Base-by-base conservation (phyloP, 2,888 invertebrate genomes). In the Schrankia costaestrigalis region DNA sequence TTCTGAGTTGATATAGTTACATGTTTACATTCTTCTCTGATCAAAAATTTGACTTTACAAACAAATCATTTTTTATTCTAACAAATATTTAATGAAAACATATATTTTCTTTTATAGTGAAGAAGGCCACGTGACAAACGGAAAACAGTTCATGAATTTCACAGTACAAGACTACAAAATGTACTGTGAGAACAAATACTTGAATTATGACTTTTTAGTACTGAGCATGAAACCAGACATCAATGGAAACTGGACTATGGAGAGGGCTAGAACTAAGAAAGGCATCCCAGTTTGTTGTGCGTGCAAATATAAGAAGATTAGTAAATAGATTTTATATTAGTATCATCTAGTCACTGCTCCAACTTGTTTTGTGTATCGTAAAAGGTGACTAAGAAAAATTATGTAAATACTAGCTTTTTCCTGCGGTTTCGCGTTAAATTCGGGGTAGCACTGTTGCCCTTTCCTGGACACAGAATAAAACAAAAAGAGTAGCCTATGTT, bases 201-300 rank as follows among this genome's bases (percentile, higher is more conserved):
- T 55, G 11, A 14, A 53, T 3, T 50, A 32, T 14, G 38, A 43
- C 3, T 61, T 61, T 29, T 26, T 53, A 8, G 63, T 63, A 0
- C 22, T 63, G 9, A 46, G 43, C 4, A 19, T 26, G 3, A 21
- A 53, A 1, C 11, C 22, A 1, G 11, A 26, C 0, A 3, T 11
- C 0, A n/a, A 14, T 7, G 32, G 28, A n/a, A 22, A 25, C 3
- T 37, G 19, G 18, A 29, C 12, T 3, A 11, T 62, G 12, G 58
- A 62, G 17, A 18, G 31, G 1, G 55, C 35, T 0, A 25, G 11
- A 1, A 32, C 45, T 1, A 46, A 31, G 3, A 30, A 14, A 1
- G 56, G 49, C 1, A 40, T 63, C 7, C 63, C 63, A 1, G 56
- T 64, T 3, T 50, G 45, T 32, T 64, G 63, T 14, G 35, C 23